Evolutionary conservation across 1,140 invertebrate species (phyloP).

Genomic region (Tachypleus tridentatus): DNA sequence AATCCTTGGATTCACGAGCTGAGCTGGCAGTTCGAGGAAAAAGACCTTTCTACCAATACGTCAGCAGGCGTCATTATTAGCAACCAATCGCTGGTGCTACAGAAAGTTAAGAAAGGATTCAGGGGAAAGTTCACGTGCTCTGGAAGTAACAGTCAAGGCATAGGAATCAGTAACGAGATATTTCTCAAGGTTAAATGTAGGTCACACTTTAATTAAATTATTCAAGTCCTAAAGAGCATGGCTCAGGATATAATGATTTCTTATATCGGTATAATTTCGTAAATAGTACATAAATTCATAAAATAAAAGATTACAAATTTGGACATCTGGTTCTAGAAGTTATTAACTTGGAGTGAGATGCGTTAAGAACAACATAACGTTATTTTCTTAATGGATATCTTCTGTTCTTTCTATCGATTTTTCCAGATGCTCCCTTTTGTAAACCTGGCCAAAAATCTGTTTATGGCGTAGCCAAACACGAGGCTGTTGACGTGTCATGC

Average conservation of each 20-base stretch:
- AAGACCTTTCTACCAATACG: constrained; percentile 23
- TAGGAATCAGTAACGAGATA: constrained; percentile 69
- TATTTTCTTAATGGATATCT: too few species aligned
- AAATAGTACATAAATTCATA: too few species aligned
- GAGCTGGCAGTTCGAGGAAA: constrained; percentile 62
- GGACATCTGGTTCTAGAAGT: too few species aligned
- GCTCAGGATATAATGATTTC: too few species aligned
- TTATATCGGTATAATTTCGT: too few species aligned
- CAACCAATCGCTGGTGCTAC: constrained; percentile 46
- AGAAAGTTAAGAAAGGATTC: constrained; percentile 27
- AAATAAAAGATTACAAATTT: too few species aligned
- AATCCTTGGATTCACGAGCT: constrained; percentile 68
- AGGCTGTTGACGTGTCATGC: constrained; percentile 65
- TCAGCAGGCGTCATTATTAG: constrained; percentile 60
- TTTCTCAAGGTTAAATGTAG: constrained; percentile 77
- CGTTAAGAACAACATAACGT: too few species aligned
- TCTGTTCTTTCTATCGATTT: not conserved
- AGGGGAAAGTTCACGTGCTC: constrained; percentile 59
- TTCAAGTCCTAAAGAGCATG: too few species aligned
- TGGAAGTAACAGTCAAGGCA: constrained; percentile 75
- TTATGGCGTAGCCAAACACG: constrained; percentile 63
- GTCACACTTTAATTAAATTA: constrained; percentile 26
- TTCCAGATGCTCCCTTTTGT: constrained; percentile 47
- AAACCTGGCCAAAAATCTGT: constrained; percentile 51
- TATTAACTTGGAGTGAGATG: too few species aligned